A percentile compares a stretch with the other conserved stretches of the same genome.
Evolutionary conservation across 2,113 vertebrate species (phyloP).

Genomic region (Labrus mixtus): DNA sequence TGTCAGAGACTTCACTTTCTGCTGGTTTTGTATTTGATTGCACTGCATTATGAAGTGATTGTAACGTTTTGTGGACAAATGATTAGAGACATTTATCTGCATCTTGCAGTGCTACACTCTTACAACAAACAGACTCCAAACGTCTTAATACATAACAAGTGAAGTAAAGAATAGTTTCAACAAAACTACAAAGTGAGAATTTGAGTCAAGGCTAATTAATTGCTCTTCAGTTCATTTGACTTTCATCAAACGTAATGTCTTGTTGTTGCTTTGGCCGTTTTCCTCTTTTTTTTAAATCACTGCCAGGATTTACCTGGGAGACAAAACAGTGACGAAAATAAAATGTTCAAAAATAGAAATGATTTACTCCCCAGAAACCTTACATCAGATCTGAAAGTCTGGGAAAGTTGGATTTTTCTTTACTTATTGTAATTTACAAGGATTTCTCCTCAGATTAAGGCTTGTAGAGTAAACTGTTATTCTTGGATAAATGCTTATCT

Average conservation of each 20-base stretch:
- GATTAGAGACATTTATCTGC: not conserved
- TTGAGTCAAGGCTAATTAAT: not conserved
- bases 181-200: not conserved
- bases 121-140: not conserved
- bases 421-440: not conserved
- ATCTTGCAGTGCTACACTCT: not conserved
- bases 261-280: slow-evolving; percentile 17
- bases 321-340: not conserved
- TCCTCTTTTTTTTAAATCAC: not conserved
- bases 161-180: not conserved
- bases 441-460: not conserved
- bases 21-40: not conserved
- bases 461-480: not conserved
- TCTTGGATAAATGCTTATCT: no score
- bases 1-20: not conserved
- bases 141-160: not conserved
- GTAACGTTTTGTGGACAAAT: not conserved
- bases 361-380: slow-evolving; percentile 10
- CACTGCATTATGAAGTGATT: not conserved
- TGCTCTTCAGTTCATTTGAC: not conserved
- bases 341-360: not conserved
- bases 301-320: slow-evolving; percentile 21
- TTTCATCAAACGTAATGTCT: not conserved
- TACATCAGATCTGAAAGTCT: not conserved
- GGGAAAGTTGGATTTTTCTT: not conserved